Conservation (phyloP, 1,140 invertebrate genomes). For the Luehdorfia chinensis region DNA sequence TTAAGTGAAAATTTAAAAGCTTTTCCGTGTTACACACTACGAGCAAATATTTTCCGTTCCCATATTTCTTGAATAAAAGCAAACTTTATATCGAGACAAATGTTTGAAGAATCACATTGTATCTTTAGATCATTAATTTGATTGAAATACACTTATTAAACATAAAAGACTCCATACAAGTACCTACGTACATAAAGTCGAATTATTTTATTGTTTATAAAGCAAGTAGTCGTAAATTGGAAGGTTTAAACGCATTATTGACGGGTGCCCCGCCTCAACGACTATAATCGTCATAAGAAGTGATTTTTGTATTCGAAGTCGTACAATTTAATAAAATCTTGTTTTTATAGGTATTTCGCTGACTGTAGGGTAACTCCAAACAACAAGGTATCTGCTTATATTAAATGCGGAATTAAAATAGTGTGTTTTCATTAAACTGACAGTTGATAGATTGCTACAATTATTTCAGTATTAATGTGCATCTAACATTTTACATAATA, state of each 20-base stretch:
- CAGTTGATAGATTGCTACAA: no score
- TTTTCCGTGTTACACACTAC: slow-evolving; percentile 44
- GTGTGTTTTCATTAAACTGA: no score
- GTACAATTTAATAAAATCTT: slow-evolving; percentile 48
- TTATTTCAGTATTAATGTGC: no score
- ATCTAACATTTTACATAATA: no score
- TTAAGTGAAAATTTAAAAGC: slow-evolving; percentile 51
- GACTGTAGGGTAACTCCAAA: not conserved
- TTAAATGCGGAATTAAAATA: no score
- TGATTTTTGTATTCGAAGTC: slow-evolving; percentile 51
- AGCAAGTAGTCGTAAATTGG: slow-evolving; percentile 55
- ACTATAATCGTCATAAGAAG: slow-evolving; percentile 42
- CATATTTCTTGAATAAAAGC: not conserved
- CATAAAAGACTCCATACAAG: no score
- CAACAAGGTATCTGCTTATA: no score
- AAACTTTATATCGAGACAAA: not conserved
- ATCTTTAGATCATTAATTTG: no score
- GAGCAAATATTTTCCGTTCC: not conserved
- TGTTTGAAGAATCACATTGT: slow-evolving; percentile 1
- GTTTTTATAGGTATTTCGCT: slow-evolving; percentile 32
- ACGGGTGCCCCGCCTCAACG: slow-evolving; percentile 22
- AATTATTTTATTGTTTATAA: slow-evolving; percentile 67
- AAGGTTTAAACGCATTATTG: slow-evolving; percentile 35
- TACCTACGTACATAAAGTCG: no score
- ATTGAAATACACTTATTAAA: no score